Evolutionary conservation across 2,888 invertebrate species (phyloP).

Genomic region (Cyclophora albipunctata): DNA sequence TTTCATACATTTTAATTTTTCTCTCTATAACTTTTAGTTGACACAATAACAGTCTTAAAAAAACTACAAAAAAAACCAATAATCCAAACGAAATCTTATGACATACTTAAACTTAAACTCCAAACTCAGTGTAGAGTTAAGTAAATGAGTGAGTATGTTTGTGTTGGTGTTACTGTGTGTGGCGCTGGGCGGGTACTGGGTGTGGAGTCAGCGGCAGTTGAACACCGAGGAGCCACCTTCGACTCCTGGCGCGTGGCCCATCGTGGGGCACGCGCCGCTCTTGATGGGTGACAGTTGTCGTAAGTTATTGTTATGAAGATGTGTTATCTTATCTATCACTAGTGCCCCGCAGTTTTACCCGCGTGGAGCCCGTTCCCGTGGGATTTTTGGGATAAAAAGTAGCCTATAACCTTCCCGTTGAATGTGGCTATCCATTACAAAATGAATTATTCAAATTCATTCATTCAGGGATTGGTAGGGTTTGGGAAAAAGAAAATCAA

Average conservation of each 20-base stretch:
- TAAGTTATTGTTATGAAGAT: constrained; percentile 34
- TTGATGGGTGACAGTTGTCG: constrained; percentile 50
- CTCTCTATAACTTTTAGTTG: too few relatives aligned
- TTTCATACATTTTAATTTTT: too few relatives aligned
- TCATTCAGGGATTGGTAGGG: background rate
- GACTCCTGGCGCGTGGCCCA: constrained; percentile 40
- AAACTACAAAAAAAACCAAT: too few relatives aligned
- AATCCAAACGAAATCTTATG: too few relatives aligned
- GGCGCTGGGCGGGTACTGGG: constrained; percentile 27
- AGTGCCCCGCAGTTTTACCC: too few relatives aligned
- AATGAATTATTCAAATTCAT: background rate
- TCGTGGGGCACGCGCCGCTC: constrained; percentile 46
- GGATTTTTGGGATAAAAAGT: too few relatives aligned
- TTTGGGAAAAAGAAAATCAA: too few relatives aligned
- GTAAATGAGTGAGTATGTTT: constrained; percentile 27
- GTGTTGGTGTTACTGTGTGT: constrained; percentile 29
- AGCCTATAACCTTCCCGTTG: too few relatives aligned
- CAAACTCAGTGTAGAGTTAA: constrained; percentile 2
- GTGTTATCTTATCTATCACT: too few relatives aligned
- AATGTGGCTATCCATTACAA: background rate
- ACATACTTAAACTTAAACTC: too few relatives aligned
- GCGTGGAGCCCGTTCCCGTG: too few relatives aligned
- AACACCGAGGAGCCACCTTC: constrained; percentile 38
- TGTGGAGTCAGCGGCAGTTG: constrained; percentile 26
- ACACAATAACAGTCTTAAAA: too few relatives aligned